Base-by-base conservation (phyloP, 1,140 invertebrate species). In the Lamellibrachia luymesi region DNA sequence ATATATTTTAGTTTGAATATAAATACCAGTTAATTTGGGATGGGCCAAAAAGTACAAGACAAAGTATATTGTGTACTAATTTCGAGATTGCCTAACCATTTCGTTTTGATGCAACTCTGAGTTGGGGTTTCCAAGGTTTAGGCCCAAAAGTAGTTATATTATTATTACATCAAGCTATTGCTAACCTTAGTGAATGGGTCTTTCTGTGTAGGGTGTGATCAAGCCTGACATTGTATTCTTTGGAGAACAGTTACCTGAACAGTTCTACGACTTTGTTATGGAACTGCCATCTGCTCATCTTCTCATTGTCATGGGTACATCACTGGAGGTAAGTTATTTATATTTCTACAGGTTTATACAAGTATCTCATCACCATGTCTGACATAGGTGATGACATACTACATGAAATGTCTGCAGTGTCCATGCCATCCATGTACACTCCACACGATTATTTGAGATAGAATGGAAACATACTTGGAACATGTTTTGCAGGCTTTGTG, bases 151-250 rank as follows among this genome's bases (percentile, higher is more conserved):
- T 56, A 8, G 6, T 17, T 56, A 56, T 8, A 56, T 56, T 17
- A 56, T 56, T 8, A 56, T 56, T 8, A 56, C 17, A 56, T 8
- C 17, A 56, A 56, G 64, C 64, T 80, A 22, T 2, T 80, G 64
- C 13, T 22, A 80, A 10, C 17, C 2, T 22, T 17, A 80, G 64
- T 10, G 5, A 80, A 80, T 80, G 64, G 17, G 64, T 17, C 13
- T 80, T 1, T 80, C 64, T 80, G 13, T 94, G 51, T 90, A 94
- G 95, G 95, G 95, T 89, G 95, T 96, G 51, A 94, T 96, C 38
- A 96, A 96, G 93, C 96, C 96, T 91, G 96, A 96, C 94, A 96
- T 96, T 94, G 96, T 96, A 91, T 96, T 96, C 93, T 96, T 96
- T 94, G 96, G 96, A 90, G 96, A 96, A 94, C 95, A 96, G 93